These are phyloP conservation scores for Pogonocichla stellata DNA, from an alignment of 2,113 vertebrate species.

Conservation along the genomic window DNA sequence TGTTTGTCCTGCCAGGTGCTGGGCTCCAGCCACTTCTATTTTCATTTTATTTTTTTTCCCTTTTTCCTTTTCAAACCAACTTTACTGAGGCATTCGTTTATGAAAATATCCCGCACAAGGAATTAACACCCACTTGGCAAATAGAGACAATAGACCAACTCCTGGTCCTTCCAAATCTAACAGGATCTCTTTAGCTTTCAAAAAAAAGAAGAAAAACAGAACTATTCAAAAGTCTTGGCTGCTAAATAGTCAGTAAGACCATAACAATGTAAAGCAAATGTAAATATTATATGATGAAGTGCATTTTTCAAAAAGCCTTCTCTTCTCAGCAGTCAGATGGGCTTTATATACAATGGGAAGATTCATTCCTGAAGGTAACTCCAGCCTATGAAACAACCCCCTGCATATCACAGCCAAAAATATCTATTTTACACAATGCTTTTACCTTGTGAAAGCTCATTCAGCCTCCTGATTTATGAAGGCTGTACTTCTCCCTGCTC, in stretches of 20 bases:
- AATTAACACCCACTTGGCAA: neutral
- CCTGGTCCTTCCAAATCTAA: neutral
- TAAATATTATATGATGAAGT: constrained; percentile 21
- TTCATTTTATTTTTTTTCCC: neutral
- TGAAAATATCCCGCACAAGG: neutral
- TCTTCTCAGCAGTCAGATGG: neutral
- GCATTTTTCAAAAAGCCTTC: neutral
- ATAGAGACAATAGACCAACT: neutral
- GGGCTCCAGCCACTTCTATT: neutral
- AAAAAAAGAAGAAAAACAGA: neutral
- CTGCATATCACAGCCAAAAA: neutral
- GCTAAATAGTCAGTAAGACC: neutral
- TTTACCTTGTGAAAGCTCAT: neutral
- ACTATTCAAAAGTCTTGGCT: neutral
- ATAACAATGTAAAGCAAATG: constrained; percentile 18
- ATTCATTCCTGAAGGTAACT: neutral
- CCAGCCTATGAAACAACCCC: neutral
- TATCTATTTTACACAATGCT: neutral
- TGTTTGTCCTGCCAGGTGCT: neutral
- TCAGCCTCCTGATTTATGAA: neutral
- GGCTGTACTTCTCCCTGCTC: neutral
- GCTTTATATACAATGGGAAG: neutral
- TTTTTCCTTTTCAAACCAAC: neutral
- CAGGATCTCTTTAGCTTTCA: neutral
- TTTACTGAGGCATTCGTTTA: neutral